Base-by-base conservation (phyloP, 2,888 invertebrate species). In the Xestia sexstrigata region DNA sequence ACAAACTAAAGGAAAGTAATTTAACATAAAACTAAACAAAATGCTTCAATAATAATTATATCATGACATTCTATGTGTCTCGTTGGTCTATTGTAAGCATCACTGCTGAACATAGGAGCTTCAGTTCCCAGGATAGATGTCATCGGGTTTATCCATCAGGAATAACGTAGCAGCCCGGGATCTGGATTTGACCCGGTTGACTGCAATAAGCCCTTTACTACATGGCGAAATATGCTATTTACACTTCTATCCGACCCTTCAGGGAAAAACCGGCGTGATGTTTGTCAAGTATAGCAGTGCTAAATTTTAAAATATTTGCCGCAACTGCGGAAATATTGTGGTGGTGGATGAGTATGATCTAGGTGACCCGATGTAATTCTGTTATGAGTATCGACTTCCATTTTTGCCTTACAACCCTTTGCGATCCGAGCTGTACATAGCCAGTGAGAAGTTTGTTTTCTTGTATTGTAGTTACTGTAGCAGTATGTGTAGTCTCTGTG, bases 291-390 rank as follows among this genome's bases (percentile, higher is more conserved):
- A 15, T 13, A 15, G 8, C 42, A 42, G 1, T 47, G 17, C 47
- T 17, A 17, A 23, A 52, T 52, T 23, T 23, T 47, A 1, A 17
- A 4, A 17, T 47, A 47, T 47, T 47, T 17, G 47, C 17, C 17
- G 17, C 17, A 17, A 45, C 45, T 45, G 45, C 13, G 0, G 45
- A 45, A 45, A 45, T 3, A 45, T 47, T 52, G 2, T 5, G 78
- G 65, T 1, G 80, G 49, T 20, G 42, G 55, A 66, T 81, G 76
- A 7, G 3, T 79, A n/a, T 81, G 76, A 0, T 47, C n/a, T 2
- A 20, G 6, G 9, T 23, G 26, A 4, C 69, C n/a, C 9, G 47
- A 47, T 49, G 47, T 13, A n/a, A 81, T 76, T 26, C 7, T 69
- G 7, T 7, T 30, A 52, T 39, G 4, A 23, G 1, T 0, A 30